phyloP scores from a whole-genome alignment of 2,797 vertebrate species.

The Acrossocheilus fasciatus region DNA sequence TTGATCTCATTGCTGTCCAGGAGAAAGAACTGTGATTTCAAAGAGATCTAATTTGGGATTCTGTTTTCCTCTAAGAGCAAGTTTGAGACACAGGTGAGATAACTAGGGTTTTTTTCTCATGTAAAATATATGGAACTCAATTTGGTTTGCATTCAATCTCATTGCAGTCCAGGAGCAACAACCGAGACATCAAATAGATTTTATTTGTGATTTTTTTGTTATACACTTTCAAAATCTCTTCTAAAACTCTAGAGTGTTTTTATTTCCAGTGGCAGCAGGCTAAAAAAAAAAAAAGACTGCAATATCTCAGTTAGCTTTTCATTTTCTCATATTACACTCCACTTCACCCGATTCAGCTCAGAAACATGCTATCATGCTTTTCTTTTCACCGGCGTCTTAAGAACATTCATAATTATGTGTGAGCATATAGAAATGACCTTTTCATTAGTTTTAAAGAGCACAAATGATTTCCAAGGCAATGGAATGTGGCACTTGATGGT shows the following conservation, averaged over 20 bases:
- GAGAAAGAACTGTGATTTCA: too few relatives aligned
- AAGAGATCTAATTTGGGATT: background rate
- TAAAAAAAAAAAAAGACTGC: background rate
- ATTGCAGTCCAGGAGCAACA: background rate
- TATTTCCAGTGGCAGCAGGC: background rate
- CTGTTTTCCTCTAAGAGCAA: background rate
- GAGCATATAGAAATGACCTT: background rate
- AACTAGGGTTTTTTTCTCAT: background rate
- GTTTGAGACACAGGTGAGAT: too few relatives aligned
- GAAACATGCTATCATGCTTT: background rate
- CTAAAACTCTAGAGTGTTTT: background rate
- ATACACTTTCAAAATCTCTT: background rate
- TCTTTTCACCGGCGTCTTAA: background rate
- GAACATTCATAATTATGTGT: background rate
- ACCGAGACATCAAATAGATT: background rate
- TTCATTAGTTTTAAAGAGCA: conserved; percentile 21
- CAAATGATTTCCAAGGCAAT: conserved; percentile 17
- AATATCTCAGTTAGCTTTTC: background rate
- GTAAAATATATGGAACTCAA: background rate
- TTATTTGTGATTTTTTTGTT: background rate
- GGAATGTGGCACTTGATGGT: background rate
- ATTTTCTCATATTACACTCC: conserved; percentile 6
- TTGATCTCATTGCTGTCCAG: too few relatives aligned
- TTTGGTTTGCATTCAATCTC: background rate
- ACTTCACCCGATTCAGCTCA: conserved; percentile 1